These are phyloP conservation scores for Leuciscus waleckii DNA, from an alignment of 2,797 vertebrate genomes.

Conservation along the genomic window DNA sequence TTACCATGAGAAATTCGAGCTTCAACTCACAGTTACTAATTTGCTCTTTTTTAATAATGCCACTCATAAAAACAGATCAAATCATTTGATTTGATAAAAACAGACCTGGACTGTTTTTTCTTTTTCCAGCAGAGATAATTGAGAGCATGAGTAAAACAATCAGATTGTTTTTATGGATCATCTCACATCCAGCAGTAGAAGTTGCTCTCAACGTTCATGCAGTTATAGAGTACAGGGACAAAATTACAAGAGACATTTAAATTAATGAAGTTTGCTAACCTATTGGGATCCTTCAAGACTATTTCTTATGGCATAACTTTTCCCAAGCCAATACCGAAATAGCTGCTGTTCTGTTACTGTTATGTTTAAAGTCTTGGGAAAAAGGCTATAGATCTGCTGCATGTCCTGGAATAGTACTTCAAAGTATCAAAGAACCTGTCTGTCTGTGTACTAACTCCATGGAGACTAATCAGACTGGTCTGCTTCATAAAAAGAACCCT, in stretches of 20 bases:
- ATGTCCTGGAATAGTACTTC: constrained; percentile 21
- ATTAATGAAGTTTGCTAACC: background rate
- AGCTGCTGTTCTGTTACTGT: constrained; percentile 3
- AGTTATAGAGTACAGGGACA: background rate
- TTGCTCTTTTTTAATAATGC: background rate
- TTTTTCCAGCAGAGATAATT: background rate
- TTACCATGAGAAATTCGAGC: background rate
- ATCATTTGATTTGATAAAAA: background rate
- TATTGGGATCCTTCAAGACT: background rate
- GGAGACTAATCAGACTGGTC: constrained; percentile 68
- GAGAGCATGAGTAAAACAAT: background rate
- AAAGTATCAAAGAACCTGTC: constrained; percentile 59
- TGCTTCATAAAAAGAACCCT: constrained; percentile 52
- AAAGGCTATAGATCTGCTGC: background rate
- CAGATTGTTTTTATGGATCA: background rate
- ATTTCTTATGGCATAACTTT: background rate
- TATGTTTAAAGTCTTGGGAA: constrained; percentile 20
- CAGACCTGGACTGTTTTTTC: background rate
- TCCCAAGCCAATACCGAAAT: background rate
- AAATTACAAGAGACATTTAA: background rate
- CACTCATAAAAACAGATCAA: background rate
- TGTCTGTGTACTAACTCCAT: constrained; percentile 71
- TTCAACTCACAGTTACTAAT: no score
- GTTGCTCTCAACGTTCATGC: background rate
- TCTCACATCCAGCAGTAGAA: background rate